Conservation (phyloP, 2,888 invertebrate species). For the Neoaliturus tenellus region DNA sequence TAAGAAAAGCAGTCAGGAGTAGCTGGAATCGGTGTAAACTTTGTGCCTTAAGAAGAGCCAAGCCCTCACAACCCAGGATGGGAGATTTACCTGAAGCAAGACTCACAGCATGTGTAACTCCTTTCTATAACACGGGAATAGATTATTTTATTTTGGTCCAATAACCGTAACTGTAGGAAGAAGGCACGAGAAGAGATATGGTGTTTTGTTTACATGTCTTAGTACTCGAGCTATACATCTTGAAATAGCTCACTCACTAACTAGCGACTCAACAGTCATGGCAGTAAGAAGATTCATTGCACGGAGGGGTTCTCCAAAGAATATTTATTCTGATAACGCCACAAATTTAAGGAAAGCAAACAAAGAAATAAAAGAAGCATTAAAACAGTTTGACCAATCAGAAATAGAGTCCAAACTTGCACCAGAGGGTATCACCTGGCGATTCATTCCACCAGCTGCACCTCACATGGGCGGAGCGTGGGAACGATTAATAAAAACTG, state of each 20-base stretch:
- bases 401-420: not conserved
- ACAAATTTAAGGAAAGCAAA: not conserved
- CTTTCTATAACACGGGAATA: not conserved
- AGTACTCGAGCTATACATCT: too few relatives aligned
- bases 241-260: too few relatives aligned
- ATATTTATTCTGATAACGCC: not conserved
- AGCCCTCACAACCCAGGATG: not conserved
- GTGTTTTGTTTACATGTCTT: not conserved
- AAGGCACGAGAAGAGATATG: not conserved
- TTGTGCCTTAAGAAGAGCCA: not conserved
- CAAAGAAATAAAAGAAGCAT: not conserved
- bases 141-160: not conserved
- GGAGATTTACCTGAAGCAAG: not conserved
- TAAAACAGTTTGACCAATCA: not conserved
- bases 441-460: not conserved
- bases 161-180: not conserved
- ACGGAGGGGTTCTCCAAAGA: not conserved
- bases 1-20: not conserved
- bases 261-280: too few relatives aligned
- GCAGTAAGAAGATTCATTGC: too few relatives aligned
- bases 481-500: not conserved
- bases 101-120: not conserved
- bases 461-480: not conserved
- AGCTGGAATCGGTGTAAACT: not conserved
- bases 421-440: not conserved